Evolutionary conservation across 2,888 invertebrate species (phyloP), one percentile per base, ranked within the genome.

Genomic region (Drosophila vallismaia): DNA sequence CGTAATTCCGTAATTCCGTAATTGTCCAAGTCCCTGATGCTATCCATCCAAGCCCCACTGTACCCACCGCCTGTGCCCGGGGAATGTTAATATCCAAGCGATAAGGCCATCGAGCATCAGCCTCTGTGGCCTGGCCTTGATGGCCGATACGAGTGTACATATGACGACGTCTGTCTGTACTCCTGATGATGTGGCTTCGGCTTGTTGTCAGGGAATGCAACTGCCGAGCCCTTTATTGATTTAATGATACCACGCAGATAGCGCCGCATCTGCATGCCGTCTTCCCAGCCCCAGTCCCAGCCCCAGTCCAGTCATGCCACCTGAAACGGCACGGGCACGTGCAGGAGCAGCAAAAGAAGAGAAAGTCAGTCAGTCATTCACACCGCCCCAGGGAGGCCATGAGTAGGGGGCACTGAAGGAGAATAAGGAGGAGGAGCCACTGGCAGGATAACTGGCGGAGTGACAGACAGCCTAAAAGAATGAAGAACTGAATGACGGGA

Each of bases 161-260:
- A 58, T 28, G 28, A 28, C 28, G 28, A 28, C 14, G n/a, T 31
- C 12, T 19, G 24, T 40, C 6, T 24, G 8, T 19, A n/a, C 12
- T 45, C 40, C 46, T 63, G 40, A 59, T 54, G 60, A 59, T 70
- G 70, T 54, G 54, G 60, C 60, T 62, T 38, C 42, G 28, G 54
- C 40, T 3, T 50, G 58, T 36, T 52, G 64, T 52, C 75, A 62
- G 71, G 73, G 66, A 79, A 59, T 76, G 73, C 80, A 78, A 68
- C 70, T 71, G 80, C 66, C 81, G 86, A 77, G 83, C 86, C 86
- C 77, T 82, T 82, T 82, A 82, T 82, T 71, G 71, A 71, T 71
- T 71, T 71, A 63, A 60, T 60, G 70, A 50, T 62, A 55, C 36
- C 48, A 26, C 29, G n/a, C 44, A 40, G 40, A 26, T 45, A 40